phyloP scores from a whole-genome alignment of 2,113 vertebrate species.

The Crocuta crocuta region DNA sequence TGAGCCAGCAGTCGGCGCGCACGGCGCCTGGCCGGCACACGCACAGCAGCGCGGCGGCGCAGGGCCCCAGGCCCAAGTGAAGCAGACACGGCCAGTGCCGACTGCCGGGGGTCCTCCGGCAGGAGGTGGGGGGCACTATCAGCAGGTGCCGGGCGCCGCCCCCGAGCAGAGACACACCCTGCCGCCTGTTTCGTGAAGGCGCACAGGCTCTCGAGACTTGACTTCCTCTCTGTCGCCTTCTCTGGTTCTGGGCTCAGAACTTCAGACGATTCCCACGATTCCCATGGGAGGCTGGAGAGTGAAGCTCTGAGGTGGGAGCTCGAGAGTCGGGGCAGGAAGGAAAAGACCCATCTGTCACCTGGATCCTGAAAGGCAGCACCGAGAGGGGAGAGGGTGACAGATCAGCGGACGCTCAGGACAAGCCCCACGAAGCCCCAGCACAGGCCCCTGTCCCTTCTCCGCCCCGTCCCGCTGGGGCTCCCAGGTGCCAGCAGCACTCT shows the following conservation, averaged over 20 bases:
- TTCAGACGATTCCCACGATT: slow-evolving; percentile 57
- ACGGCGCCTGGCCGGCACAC: slow-evolving; percentile 88
- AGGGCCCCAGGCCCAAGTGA: slow-evolving; percentile 83
- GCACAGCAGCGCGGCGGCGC: slow-evolving; percentile 85
- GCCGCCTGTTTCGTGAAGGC: background rate
- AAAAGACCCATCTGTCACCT: slow-evolving; percentile 87
- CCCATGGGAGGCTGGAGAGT: background rate
- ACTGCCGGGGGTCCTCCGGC: fast-evolving
- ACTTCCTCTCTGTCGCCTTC: slow-evolving; percentile 22
- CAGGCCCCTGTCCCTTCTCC: background rate
- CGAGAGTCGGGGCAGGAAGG: slow-evolving; percentile 63
- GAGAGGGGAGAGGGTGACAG: slow-evolving; percentile 72
- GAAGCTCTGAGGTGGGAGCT: slow-evolving; percentile 25
- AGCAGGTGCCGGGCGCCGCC: fast-evolving
- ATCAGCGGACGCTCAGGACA: slow-evolving; percentile 65
- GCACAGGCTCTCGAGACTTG: background rate
- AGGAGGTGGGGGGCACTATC: background rate
- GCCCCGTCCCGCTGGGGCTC: slow-evolving; percentile 29
- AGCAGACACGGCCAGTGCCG: background rate
- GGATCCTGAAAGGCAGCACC: slow-evolving; percentile 87
- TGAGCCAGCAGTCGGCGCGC: slow-evolving; percentile 96
- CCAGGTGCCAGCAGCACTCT: slow-evolving; percentile 49
- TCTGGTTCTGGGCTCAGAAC: slow-evolving; percentile 76
- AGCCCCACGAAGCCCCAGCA: background rate
- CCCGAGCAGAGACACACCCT: background rate